Evolutionary conservation across 2,888 invertebrate species (phyloP).

Genomic region (Volucella zonaria): DNA sequence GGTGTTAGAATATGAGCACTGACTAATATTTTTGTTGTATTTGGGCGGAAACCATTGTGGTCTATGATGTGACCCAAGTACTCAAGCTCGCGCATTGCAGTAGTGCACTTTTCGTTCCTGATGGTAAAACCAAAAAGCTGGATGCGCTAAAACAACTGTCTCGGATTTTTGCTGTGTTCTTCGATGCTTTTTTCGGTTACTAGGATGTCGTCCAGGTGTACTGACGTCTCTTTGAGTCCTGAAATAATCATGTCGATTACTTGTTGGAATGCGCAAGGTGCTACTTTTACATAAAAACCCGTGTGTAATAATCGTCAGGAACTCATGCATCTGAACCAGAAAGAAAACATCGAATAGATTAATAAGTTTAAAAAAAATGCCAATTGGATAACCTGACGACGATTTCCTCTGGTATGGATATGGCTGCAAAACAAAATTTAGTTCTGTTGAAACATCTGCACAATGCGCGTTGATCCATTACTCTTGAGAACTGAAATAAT

Average conservation of each 20-base stretch:
- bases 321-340: conserved; percentile 64
- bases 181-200: conserved; percentile 47
- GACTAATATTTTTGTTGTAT: conserved; percentile 31
- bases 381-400: conserved; percentile 49
- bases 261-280: too few relatives aligned
- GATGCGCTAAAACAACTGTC: conserved; percentile 34
- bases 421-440: conserved; percentile 54
- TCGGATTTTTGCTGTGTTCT: conserved; percentile 50
- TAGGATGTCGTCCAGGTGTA: conserved; percentile 70
- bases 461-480: conserved; percentile 66
- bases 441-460: conserved; percentile 70
- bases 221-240: conserved; percentile 44
- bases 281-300: conserved; percentile 55
- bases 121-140: conserved; percentile 52
- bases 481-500: conserved; percentile 59
- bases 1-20: conserved; percentile 46
- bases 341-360: conserved; percentile 72
- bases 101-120: conserved; percentile 58
- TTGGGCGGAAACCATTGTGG: conserved; percentile 36
- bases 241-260: conserved; percentile 61
- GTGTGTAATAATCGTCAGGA: conserved; percentile 62
- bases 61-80: conserved; percentile 63
- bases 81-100: too few relatives aligned
- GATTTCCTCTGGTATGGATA: conserved; percentile 71
- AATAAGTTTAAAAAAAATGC: conserved; percentile 39